Evolutionary conservation across 2,888 invertebrate genomes (phyloP).

Genomic region (Aspidiotus destructor): DNA sequence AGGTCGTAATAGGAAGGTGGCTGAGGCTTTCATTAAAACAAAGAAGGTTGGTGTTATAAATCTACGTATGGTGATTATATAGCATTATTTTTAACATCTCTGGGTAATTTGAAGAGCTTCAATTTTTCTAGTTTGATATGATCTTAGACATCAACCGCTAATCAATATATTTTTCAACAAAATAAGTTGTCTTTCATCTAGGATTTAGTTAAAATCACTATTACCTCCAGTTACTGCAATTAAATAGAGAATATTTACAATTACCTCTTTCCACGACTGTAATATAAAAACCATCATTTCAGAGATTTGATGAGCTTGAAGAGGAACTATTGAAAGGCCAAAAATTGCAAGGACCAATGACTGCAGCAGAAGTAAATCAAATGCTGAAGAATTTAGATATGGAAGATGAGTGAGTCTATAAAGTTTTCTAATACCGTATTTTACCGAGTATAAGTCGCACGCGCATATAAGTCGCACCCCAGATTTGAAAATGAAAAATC

Average conservation of each 20-base stretch:
- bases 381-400: slow-evolving; percentile 81
- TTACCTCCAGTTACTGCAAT: too few species aligned
- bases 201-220: too few species aligned
- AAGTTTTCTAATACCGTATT: too few species aligned
- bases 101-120: background rate
- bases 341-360: slow-evolving; percentile 93
- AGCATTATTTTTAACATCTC: too few species aligned
- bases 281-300: slow-evolving; percentile 3
- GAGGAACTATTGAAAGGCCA: slow-evolving; percentile 95
- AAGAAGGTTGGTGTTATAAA: slow-evolving; percentile 54
- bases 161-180: too few species aligned
- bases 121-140: background rate
- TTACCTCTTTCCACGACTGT: background rate
- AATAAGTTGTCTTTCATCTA: too few species aligned
- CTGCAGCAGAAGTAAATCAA: slow-evolving; percentile 91
- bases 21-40: slow-evolving; percentile 87
- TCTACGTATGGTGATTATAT: background rate
- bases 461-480: too few species aligned
- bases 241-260: background rate
- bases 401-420: slow-evolving; percentile 65
- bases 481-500: too few species aligned
- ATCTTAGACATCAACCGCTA: too few species aligned
- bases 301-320: slow-evolving; percentile 78
- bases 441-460: too few species aligned
- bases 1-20: slow-evolving; percentile 87